Evolutionary conservation across 1,140 invertebrate species (phyloP).

Genomic region (Leguminivora glycinivorella): DNA sequence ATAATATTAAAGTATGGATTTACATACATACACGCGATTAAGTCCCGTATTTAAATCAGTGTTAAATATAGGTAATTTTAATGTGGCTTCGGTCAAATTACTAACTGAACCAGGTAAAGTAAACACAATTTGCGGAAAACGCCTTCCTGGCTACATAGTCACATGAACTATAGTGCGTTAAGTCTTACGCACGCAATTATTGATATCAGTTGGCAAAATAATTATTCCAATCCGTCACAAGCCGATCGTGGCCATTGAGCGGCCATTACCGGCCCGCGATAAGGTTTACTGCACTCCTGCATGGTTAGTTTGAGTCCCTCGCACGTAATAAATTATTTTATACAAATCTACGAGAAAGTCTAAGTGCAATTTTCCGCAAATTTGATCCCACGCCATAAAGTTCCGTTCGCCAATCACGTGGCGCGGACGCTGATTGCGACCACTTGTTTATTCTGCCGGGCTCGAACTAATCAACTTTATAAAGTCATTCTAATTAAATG

Average conservation of each 20-base stretch:
- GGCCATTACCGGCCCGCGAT: slow-evolving; percentile 64
- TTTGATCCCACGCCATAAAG: slow-evolving; percentile 58
- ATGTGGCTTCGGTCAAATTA: neutral
- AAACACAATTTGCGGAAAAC: neutral
- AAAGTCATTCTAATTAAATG: slow-evolving; percentile 42
- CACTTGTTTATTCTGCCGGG: slow-evolving; percentile 27
- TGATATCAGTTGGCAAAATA: slow-evolving; percentile 53
- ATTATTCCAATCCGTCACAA: slow-evolving; percentile 65
- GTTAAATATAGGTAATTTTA: too few relatives aligned
- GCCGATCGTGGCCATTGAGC: slow-evolving; percentile 54
- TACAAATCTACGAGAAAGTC: slow-evolving; percentile 53
- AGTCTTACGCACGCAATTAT: neutral
- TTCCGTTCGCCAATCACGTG: slow-evolving; percentile 35
- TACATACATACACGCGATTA: too few relatives aligned
- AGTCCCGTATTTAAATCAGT: too few relatives aligned
- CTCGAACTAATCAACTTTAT: slow-evolving; percentile 46
- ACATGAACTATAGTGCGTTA: neutral
- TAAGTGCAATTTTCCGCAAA: slow-evolving; percentile 74
- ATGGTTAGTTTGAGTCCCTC: slow-evolving; percentile 71
- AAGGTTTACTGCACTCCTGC: slow-evolving; percentile 64
- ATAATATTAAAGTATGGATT: too few relatives aligned
- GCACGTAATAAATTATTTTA: slow-evolving; percentile 74
- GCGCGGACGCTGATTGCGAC: slow-evolving; percentile 31
- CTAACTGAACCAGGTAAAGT: neutral
- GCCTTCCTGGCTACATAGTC: neutral